Evolutionary conservation across 1,140 invertebrate species (phyloP).

Genomic region (Limonius californicus): DNA sequence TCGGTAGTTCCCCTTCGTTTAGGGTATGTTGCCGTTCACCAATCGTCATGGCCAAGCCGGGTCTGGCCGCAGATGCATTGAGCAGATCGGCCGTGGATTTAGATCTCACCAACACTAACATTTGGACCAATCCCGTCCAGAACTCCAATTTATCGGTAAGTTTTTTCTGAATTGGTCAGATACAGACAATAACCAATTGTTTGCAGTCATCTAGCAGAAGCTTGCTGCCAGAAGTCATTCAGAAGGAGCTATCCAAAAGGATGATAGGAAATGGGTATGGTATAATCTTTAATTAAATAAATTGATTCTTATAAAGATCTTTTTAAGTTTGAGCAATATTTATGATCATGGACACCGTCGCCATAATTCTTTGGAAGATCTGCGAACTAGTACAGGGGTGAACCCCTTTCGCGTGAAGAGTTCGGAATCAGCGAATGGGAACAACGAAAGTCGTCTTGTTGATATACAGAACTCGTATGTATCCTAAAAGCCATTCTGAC

Average conservation of each 20-base stretch:
- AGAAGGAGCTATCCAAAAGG: slow-evolving; percentile 57
- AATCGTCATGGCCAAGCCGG: slow-evolving; percentile 68
- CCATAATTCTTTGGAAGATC: slow-evolving; percentile 27
- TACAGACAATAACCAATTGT: no score
- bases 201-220: slow-evolving; percentile 14
- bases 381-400: slow-evolving; percentile 14
- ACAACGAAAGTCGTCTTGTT: no score
- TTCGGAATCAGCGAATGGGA: slow-evolving; percentile 21
- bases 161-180: no score
- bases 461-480: background rate
- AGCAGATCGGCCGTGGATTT: slow-evolving; percentile 8
- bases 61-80: slow-evolving; percentile 57
- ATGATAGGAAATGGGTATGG: slow-evolving; percentile 52
- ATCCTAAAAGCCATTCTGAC: no score
- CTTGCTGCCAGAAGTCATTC: slow-evolving; percentile 53
- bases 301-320: no score
- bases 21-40: slow-evolving; percentile 76
- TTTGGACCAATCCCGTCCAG: slow-evolving; percentile 66
- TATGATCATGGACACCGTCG: slow-evolving; percentile 15
- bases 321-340: slow-evolving; percentile 1
- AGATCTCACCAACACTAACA: slow-evolving; percentile 50
- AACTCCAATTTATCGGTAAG: slow-evolving; percentile 15
- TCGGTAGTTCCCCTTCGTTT: no score
- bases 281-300: background rate
- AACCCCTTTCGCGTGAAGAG: slow-evolving; percentile 21